phyloP scores from a whole-genome alignment of 2,113 vertebrate species.

The Orientallactaga bullata region DNA sequence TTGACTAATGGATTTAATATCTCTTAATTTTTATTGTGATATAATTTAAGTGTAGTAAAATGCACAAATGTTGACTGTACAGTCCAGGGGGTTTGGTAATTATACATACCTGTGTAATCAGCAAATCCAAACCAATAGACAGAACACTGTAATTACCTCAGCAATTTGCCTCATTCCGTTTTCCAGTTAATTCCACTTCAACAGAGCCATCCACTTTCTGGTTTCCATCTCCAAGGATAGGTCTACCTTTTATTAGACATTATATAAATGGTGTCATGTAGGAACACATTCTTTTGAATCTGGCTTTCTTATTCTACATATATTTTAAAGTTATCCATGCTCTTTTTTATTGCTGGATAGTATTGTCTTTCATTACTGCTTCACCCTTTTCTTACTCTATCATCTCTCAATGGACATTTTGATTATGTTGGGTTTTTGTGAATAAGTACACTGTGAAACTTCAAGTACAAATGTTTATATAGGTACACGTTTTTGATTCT shows the following conservation, averaged over 20 bases:
- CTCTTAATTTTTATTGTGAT: neutral
- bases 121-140: neutral
- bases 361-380: neutral
- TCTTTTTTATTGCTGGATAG: neutral
- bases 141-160: neutral
- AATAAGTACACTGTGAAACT: constrained; percentile 16
- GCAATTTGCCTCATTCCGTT: neutral
- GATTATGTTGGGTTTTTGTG: neutral
- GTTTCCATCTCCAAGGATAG: neutral
- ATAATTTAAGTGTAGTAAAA: neutral
- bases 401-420: neutral
- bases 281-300: neutral
- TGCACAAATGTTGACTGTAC: neutral
- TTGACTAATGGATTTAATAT: neutral
- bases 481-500: neutral
- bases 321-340: neutral
- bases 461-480: neutral
- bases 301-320: neutral
- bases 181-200: neutral
- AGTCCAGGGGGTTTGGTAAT: neutral
- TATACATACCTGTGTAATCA: neutral
- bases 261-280: neutral
- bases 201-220: neutral
- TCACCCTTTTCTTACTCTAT: neutral
- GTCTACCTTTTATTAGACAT: neutral